phyloP scores from a whole-genome alignment of 2,888 invertebrate genomes.

The Phaonia tiefii region DNA sequence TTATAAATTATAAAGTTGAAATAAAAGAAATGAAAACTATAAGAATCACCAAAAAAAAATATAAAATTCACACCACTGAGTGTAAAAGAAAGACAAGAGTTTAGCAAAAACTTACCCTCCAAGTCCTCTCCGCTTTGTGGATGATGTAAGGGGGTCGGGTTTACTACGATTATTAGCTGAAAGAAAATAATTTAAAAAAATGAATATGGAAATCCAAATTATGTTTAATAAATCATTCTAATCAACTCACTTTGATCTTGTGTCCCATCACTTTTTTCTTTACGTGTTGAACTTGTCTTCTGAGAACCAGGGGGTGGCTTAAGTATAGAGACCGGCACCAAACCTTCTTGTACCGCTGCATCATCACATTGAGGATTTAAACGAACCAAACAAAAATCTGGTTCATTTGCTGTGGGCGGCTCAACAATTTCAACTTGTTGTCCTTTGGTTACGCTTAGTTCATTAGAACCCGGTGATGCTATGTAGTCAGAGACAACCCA shows the following conservation, averaged over 20 bases:
- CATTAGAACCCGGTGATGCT: conserved; percentile 88
- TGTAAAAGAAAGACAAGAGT: no score
- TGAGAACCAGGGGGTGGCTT: conserved; percentile 86
- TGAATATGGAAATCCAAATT: conserved; percentile 31
- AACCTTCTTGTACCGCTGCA: conserved; percentile 86
- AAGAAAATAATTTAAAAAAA: conserved; percentile 81
- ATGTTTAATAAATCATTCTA: neutral
- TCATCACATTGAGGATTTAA: conserved; percentile 82
- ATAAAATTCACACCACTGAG: no score
- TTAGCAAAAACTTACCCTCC: conserved; percentile 87
- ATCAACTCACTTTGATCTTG: conserved; percentile 79
- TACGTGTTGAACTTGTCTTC: conserved; percentile 73
- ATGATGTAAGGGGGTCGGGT: conserved; percentile 84
- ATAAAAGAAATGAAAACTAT: no score
- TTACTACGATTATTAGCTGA: conserved; percentile 81
- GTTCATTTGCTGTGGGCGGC: conserved; percentile 83
- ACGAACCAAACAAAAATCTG: conserved; percentile 88
- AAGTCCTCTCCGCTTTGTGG: conserved; percentile 91
- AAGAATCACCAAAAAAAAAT: no score
- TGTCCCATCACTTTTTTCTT: conserved; percentile 77
- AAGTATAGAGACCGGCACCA: conserved; percentile 90
- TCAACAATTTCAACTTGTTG: conserved; percentile 97
- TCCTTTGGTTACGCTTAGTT: conserved; percentile 92
- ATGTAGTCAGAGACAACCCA: conserved; percentile 94
- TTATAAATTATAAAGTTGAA: no score